These are phyloP conservation scores for Tigriopus japonicus DNA, from an alignment of 1,140 invertebrate genomes.

Conservation along the genomic window DNA sequence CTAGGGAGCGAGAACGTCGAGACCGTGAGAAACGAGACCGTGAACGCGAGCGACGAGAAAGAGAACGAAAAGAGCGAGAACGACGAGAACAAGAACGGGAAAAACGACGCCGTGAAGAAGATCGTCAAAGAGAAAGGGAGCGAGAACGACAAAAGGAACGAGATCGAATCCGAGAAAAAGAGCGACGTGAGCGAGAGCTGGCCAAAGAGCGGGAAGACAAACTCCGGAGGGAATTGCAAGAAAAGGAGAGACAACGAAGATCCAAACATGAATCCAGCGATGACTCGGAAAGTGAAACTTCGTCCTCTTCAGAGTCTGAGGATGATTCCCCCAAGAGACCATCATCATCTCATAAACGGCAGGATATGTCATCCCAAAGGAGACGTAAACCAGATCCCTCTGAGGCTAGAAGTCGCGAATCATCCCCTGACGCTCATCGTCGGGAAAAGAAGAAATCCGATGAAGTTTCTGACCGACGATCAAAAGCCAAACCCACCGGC, in stretches of 20 bases:
- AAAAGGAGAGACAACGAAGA: neutral
- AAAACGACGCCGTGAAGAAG: neutral
- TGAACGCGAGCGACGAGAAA: constrained; percentile 14
- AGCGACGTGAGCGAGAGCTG: neutral
- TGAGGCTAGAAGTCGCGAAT: too few species aligned
- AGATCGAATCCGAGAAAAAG: constrained; percentile 24
- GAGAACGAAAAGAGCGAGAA: constrained; percentile 24
- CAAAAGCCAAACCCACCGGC: too few species aligned
- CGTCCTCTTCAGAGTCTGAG: neutral
- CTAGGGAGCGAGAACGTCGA: constrained; percentile 26
- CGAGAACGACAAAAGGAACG: constrained; percentile 23
- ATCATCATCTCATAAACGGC: neutral
- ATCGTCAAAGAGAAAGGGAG: constrained; percentile 25
- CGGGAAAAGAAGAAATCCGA: too few species aligned
- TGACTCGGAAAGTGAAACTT: neutral
- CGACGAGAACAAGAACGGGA: constrained; percentile 28
- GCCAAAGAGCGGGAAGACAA: neutral
- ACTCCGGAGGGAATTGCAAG: neutral
- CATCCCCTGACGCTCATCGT: too few species aligned
- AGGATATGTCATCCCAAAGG: neutral
- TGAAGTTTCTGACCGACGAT: too few species aligned
- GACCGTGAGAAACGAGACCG: constrained; percentile 25
- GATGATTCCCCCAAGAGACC: neutral
- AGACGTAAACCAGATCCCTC: too few species aligned
- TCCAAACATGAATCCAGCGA: neutral